These are phyloP conservation scores for Diploscapter pachys DNA, from an alignment of 1,140 invertebrate genomes.

Conservation along the genomic window DNA sequence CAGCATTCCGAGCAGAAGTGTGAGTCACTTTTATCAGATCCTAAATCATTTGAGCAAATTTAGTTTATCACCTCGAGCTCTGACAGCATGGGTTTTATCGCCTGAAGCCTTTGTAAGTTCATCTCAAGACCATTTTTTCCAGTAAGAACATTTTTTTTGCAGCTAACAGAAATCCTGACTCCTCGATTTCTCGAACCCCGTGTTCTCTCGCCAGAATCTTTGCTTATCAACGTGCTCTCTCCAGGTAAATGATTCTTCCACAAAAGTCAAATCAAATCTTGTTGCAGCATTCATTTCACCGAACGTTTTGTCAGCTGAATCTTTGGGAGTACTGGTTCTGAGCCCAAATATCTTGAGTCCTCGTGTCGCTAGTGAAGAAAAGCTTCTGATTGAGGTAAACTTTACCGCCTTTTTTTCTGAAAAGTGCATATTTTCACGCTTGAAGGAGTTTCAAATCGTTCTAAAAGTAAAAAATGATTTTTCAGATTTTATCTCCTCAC, in stretches of 20 bases:
- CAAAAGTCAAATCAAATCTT: constrained; percentile 2
- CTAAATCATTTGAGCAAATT: no score
- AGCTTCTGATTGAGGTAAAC: constrained; percentile 33
- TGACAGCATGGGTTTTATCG: constrained; percentile 33
- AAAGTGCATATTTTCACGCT: no score
- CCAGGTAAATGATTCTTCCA: constrained; percentile 19
- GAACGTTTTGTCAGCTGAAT: constrained; percentile 32
- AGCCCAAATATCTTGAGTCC: constrained; percentile 39
- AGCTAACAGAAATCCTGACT: constrained; percentile 28
- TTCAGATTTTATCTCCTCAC: constrained; percentile 38
- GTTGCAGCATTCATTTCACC: constrained; percentile 34
- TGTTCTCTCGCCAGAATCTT: constrained; percentile 34
- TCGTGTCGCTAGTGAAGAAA: constrained; percentile 35
- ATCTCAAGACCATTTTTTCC: not conserved
- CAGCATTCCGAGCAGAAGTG: constrained; percentile 39
- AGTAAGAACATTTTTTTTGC: not conserved
- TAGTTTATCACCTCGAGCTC: constrained; percentile 32
- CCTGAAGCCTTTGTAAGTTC: constrained; percentile 33
- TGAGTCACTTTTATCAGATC: no score
- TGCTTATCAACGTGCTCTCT: constrained; percentile 38
- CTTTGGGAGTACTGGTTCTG: constrained; percentile 29
- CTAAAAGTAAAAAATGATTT: constrained; percentile 14
- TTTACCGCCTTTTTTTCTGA: no score
- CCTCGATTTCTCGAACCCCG: constrained; percentile 31
- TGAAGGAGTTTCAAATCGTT: constrained; percentile 7